Base-by-base conservation (phyloP, 2,888 invertebrate species). In the Notodromas monacha region DNA sequence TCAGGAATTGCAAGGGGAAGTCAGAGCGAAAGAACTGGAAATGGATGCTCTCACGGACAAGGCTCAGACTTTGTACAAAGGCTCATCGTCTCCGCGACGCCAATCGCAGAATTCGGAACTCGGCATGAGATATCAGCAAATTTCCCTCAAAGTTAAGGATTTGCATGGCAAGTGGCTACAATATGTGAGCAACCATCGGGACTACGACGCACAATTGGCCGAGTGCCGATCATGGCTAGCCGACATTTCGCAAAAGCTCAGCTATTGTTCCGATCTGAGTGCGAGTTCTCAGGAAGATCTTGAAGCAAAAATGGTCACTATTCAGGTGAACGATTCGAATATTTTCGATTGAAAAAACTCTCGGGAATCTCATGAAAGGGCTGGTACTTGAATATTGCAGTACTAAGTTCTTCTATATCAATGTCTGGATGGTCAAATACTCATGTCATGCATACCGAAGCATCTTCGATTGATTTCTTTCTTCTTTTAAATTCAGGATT, bases 31-130 rank as follows among this genome's bases (percentile, higher is more conserved):
- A 43, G 79, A 79, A 49, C 51, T 79, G 8, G 84, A 84, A 54
- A 74, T 84, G 33, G 84, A 86, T 41, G 67, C 70, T 31, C 69
- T 86, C 1, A 77, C 76, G 13, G 86, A 86, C 47, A 65, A 70
- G 38, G 74, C 77, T 0, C 81, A 86, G 33, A 38, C 38, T 13
- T 33, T 40, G 12, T 36, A 39, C 16, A 15, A 35, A 37, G 10
- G 33, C 36, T 12, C 28, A 30, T 2, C 26, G 34, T 10, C 13
- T 14, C 15, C 35, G 34, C n/a, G n/a, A n/a, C n/a, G n/a, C n/a
- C n/a, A n/a, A n/a, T n/a, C n/a, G n/a, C n/a, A n/a, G n/a, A n/a
- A n/a, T n/a, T n/a, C n/a, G n/a, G n/a, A n/a, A n/a, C n/a, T n/a
- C n/a, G n/a, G n/a, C n/a, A n/a, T n/a, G n/a, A n/a, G n/a, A n/a